phyloP scores from a whole-genome alignment of 2,113 vertebrate species.

The Budorcas taxicolor region DNA sequence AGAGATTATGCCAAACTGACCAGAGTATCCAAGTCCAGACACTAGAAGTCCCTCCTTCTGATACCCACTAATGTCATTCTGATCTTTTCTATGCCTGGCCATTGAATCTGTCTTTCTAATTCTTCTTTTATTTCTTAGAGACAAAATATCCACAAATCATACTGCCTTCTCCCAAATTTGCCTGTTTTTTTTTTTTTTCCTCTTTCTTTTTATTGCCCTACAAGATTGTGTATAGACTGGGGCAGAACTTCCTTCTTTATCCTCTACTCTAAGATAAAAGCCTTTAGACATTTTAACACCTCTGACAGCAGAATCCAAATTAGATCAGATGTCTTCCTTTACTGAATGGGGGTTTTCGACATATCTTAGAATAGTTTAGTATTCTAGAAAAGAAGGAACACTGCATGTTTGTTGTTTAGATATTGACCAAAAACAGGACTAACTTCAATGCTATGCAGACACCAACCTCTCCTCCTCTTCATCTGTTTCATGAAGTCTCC shows the following conservation, averaged over 20 bases:
- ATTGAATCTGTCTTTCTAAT: not conserved
- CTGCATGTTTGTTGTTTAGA: not conserved
- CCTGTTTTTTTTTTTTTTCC: not conserved
- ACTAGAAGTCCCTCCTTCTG: not conserved
- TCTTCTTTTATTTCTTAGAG: not conserved
- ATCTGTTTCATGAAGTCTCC: not conserved
- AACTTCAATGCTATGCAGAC: not conserved
- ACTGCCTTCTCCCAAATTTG: not conserved
- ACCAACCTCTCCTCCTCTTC: not conserved
- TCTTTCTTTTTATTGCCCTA: not conserved
- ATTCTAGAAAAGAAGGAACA: not conserved
- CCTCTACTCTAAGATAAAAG: not conserved
- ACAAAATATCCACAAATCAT: not conserved
- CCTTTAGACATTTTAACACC: not conserved
- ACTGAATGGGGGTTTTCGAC: not conserved
- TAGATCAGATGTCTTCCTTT: not conserved
- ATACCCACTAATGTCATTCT: not conserved
- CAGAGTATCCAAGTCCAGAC: not conserved
- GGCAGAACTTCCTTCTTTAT: not conserved
- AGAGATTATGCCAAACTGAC: not conserved
- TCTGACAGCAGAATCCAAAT: not conserved
- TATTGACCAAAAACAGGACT: not conserved
- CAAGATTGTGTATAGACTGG: not conserved
- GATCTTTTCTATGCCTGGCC: not conserved
- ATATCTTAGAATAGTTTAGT: not conserved